A percentile compares a stretch with the other conserved stretches of the same genome.
Conservation (phyloP, 2,797 vertebrate species). For the Leptoclinus maculatus region DNA sequence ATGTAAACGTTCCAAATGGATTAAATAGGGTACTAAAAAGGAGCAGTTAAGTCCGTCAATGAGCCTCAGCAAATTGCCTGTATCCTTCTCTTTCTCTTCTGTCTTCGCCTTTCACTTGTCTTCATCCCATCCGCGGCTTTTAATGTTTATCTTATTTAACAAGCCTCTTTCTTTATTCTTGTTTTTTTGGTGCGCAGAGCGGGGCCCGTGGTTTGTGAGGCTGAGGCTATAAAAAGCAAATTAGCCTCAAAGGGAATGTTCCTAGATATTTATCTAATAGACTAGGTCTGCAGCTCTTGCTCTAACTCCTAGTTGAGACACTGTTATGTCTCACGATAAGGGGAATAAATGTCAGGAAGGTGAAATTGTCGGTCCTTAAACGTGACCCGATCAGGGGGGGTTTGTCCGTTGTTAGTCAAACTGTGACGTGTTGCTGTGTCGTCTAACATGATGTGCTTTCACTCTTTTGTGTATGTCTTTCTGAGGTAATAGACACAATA, state of each 20-base stretch:
- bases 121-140: not conserved
- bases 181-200: slow-evolving; percentile 21
- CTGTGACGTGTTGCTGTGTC: slow-evolving; percentile 69
- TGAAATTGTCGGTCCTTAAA: slow-evolving; percentile 55
- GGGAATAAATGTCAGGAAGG: slow-evolving; percentile 32
- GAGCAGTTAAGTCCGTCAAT: slow-evolving; percentile 17
- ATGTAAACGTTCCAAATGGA: slow-evolving; percentile 6
- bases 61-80: slow-evolving; percentile 15
- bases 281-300: slow-evolving; percentile 27
- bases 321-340: slow-evolving; percentile 30
- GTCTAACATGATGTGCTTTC: slow-evolving; percentile 62
- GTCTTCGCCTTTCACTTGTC: slow-evolving; percentile 6
- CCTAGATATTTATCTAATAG: slow-evolving; percentile 35
- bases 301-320: slow-evolving; percentile 27
- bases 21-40: slow-evolving; percentile 12
- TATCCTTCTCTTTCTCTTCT: not conserved
- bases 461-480: slow-evolving; percentile 56
- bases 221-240: slow-evolving; percentile 44
- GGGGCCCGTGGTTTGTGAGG: slow-evolving; percentile 27
- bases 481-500: slow-evolving; percentile 46
- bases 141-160: slow-evolving; percentile 23
- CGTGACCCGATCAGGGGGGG: slow-evolving; percentile 47
- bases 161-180: slow-evolving; percentile 19
- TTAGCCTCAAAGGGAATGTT: slow-evolving; percentile 42
- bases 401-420: slow-evolving; percentile 65